These are phyloP conservation scores for Paraplagusia blochii DNA, from an alignment of 2,113 vertebrate genomes.

Conservation along the genomic window DNA sequence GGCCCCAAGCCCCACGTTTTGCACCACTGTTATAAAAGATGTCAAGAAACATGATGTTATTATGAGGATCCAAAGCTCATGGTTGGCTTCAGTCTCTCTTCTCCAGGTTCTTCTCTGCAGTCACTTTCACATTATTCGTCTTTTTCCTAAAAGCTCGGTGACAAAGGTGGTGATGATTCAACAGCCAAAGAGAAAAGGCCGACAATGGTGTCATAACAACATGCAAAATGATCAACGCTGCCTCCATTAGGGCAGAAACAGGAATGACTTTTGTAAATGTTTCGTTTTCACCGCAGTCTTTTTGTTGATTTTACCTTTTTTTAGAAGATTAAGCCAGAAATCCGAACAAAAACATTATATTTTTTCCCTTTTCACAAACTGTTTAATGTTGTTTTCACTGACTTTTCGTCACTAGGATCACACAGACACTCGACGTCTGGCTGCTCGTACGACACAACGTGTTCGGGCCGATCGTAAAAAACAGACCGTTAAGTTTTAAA, in stretches of 20 bases:
- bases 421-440: too few species aligned
- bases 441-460: too few species aligned
- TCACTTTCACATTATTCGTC: conserved; percentile 37
- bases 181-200: conserved; percentile 32
- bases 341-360: background rate
- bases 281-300: background rate
- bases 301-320: background rate
- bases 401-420: too few species aligned
- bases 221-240: conserved; percentile 39
- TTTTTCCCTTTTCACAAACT: too few species aligned
- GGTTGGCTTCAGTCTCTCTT: conserved; percentile 20
- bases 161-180: conserved; percentile 46
- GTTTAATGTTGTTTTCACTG: too few species aligned
- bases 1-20: too few species aligned
- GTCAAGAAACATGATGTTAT: too few species aligned
- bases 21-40: too few species aligned
- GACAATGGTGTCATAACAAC: conserved; percentile 62
- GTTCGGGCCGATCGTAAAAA: too few species aligned
- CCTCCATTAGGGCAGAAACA: conserved; percentile 25
- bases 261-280: conserved; percentile 11
- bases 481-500: too few species aligned
- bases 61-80: background rate
- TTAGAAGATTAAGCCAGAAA: background rate
- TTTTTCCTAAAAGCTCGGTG: conserved; percentile 49
- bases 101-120: background rate